Percentiles rank a stretch among this genome's conserved stretches.
Evolutionary conservation across 2,113 vertebrate genomes (phyloP).

Genomic region (Orcinus orca): DNA sequence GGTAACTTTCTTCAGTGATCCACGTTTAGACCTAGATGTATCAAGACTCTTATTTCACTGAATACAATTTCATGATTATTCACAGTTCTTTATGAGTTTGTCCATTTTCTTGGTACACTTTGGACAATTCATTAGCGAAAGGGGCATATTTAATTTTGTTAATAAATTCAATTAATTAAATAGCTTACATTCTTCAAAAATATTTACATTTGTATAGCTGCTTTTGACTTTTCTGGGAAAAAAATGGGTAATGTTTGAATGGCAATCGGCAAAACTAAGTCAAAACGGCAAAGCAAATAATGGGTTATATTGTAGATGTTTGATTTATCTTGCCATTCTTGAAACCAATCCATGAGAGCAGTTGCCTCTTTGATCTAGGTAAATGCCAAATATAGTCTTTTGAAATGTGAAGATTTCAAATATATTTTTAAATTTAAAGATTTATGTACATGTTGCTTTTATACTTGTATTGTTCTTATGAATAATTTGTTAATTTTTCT

Average conservation of each 20-base stretch:
- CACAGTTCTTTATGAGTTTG: background rate
- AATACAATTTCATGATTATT: background rate
- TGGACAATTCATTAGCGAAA: background rate
- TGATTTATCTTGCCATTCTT: background rate
- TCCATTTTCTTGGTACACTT: background rate
- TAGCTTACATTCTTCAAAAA: background rate
- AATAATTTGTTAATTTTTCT: background rate
- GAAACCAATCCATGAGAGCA: background rate
- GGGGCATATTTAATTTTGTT: background rate
- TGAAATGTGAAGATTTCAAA: background rate
- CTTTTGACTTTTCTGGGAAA: background rate
- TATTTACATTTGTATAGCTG: background rate
- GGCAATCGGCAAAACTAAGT: background rate
- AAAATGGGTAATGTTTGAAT: background rate
- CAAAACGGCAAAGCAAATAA: background rate
- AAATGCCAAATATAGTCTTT: background rate
- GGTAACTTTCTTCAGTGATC: background rate
- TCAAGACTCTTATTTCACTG: background rate
- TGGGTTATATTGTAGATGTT: background rate
- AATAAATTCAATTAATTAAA: background rate
- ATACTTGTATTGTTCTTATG: background rate
- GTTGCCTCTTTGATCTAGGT: background rate
- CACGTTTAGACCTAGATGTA: background rate
- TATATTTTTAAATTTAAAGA: background rate
- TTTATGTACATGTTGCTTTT: background rate